Percentiles rank a stretch among this genome's conserved stretches.
Conservation (phyloP, 1,140 invertebrate species). For the Atta colombica region DNA sequence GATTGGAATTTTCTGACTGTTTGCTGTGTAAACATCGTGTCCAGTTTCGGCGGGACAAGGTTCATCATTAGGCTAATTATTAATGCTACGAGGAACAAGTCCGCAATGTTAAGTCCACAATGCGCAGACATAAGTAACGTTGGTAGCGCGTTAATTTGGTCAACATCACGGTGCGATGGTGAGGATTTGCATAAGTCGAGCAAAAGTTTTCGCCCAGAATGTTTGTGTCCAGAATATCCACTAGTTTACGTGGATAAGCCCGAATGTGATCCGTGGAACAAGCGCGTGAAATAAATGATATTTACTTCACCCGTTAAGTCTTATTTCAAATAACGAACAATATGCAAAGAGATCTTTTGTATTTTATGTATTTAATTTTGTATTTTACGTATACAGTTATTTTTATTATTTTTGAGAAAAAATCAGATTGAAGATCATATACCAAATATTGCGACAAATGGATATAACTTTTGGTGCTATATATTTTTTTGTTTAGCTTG, state of each 20-base stretch:
- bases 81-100: constrained; percentile 51
- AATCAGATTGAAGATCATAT: constrained; percentile 3
- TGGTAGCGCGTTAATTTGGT: constrained; percentile 25
- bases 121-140: constrained; percentile 19
- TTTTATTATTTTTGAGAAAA: not conserved
- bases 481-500: not conserved
- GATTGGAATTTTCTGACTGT: constrained; percentile 52
- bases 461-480: not conserved
- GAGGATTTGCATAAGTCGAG: constrained; percentile 17
- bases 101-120: constrained; percentile 27
- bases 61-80: constrained; percentile 70
- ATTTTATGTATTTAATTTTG: not conserved
- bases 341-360: constrained; percentile 2
- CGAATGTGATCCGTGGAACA: not conserved
- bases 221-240: not conserved
- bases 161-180: not conserved
- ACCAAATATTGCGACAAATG: not conserved
- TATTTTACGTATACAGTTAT: not conserved
- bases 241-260: not conserved
- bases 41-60: not conserved
- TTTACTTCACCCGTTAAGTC: not conserved
- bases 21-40: constrained; percentile 54
- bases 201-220: not conserved
- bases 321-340: not conserved
- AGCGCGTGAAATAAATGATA: not conserved